phyloP scores from a whole-genome alignment of 2,888 invertebrate genomes.

The Thalpophila matura region DNA sequence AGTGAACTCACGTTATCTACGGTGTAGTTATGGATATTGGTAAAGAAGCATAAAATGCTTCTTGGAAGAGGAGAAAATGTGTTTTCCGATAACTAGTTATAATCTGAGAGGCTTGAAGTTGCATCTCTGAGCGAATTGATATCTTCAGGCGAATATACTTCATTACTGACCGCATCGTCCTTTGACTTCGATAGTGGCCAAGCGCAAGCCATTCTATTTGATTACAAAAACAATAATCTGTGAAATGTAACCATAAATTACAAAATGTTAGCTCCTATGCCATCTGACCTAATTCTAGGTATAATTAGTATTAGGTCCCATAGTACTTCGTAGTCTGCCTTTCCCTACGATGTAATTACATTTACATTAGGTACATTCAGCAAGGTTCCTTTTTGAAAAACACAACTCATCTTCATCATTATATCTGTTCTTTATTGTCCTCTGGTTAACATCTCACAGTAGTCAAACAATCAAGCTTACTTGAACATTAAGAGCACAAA shows the following conservation, averaged over 20 bases:
- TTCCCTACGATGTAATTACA: too few species aligned
- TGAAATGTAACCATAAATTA: not conserved
- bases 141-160: not conserved
- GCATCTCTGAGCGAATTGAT: not conserved
- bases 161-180: not conserved
- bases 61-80: slow-evolving; percentile 25
- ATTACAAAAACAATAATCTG: too few species aligned
- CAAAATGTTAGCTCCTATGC: too few species aligned
- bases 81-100: slow-evolving; percentile 27
- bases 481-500: not conserved
- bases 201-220: too few species aligned
- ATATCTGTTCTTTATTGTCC: too few species aligned
- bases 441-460: too few species aligned
- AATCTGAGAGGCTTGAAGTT: not conserved
- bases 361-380: too few species aligned
- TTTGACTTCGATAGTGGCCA: too few species aligned
- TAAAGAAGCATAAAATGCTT: slow-evolving; percentile 21
- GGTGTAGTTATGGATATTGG: slow-evolving; percentile 7
- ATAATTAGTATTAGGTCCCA: not conserved
- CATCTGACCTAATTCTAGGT: slow-evolving; percentile 11
- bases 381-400: too few species aligned
- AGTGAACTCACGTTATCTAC: slow-evolving; percentile 58
- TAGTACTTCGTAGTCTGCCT: not conserved
- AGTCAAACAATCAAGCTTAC: too few species aligned
- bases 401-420: too few species aligned